Base-by-base conservation (phyloP, 2,797 vertebrate species). In the Cottoperca gobio region DNA sequence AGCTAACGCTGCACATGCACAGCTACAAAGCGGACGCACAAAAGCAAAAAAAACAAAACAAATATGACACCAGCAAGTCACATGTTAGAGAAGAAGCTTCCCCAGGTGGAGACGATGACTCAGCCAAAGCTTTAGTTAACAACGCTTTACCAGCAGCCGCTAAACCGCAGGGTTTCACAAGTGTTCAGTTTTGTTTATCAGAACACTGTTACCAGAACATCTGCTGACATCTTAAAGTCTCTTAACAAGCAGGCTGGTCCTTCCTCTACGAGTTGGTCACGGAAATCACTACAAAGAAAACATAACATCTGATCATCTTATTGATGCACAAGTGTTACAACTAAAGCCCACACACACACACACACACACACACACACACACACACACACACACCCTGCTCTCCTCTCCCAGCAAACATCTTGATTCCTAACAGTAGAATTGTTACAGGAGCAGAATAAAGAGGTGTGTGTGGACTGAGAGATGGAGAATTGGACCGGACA, bases 381-480 rank as follows among this genome's bases (percentile, higher is more conserved):
- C 46, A n/a, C n/a, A n/a, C n/a, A n/a, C 43, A 69, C 73, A 80
- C 73, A 77, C 53, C 67, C 63, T 1, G 37, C 43, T 50, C 53
- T 70, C 58, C 52, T 13, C n/a, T 73, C 43, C 64, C 73, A 58
- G 69, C 48, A 73, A 71, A 76, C 69, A 73, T 68, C 58, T 76
- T 81, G 72, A 83, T 82, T 59, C 17, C 61, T 14, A 1, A 54
- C 13, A 9, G 31, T 1, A 33, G 21, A 8, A 42, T 52, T 63
- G 53, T 61, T 65, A 46, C 19, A 28, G 19, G 23, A 73, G 23
- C 8, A 35, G 42, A 68, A 31, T 45, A 26, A 2, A 46, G 45
- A 19, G 8, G 8, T 42, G 61, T 33, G 49, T 46, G 35, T 23
- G 19, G 17, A 53, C 45, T 14, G 52, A 45, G 23, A 33, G 42